Evolutionary conservation across 1,140 invertebrate species (phyloP).

Genomic region (Drosophila albomicans): DNA sequence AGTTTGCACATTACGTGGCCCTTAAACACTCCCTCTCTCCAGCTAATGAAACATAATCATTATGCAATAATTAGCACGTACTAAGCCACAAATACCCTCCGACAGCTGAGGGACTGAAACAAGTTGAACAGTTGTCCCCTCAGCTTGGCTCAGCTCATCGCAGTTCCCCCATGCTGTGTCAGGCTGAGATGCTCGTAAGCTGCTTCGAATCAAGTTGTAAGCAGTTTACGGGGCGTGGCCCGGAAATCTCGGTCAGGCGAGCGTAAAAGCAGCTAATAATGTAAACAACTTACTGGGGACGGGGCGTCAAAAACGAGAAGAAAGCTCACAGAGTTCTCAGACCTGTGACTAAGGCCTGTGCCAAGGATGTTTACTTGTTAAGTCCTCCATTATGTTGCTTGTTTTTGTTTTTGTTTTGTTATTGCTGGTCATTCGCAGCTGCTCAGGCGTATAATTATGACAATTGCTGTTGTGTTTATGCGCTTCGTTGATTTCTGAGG

Average conservation of each 20-base stretch:
- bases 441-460: constrained; percentile 77
- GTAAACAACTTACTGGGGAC: constrained; percentile 62
- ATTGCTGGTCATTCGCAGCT: constrained; percentile 57
- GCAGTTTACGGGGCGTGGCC: constrained; percentile 26
- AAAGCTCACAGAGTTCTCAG: constrained; percentile 4
- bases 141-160: background rate
- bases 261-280: constrained; percentile 73
- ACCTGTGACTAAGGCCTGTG: constrained; percentile 16
- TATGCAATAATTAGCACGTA: constrained; percentile 77
- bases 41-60: constrained; percentile 79
- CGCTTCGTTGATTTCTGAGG: constrained; percentile 64
- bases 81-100: constrained; percentile 44
- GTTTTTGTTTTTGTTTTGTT: constrained; percentile 36
- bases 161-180: constrained; percentile 16
- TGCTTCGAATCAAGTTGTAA: constrained; percentile 53
- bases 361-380: constrained; percentile 31
- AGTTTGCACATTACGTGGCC: constrained; percentile 9
- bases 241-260: constrained; percentile 59
- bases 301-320: constrained; percentile 8
- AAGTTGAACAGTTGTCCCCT: background rate
- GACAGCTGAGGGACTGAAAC: background rate
- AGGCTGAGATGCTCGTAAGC: constrained; percentile 44
- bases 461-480: constrained; percentile 63
- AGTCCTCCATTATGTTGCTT: constrained; percentile 14
- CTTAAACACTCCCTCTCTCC: background rate